Conservation (phyloP, 2,797 vertebrate genomes). For the Thaleichthys pacificus region DNA sequence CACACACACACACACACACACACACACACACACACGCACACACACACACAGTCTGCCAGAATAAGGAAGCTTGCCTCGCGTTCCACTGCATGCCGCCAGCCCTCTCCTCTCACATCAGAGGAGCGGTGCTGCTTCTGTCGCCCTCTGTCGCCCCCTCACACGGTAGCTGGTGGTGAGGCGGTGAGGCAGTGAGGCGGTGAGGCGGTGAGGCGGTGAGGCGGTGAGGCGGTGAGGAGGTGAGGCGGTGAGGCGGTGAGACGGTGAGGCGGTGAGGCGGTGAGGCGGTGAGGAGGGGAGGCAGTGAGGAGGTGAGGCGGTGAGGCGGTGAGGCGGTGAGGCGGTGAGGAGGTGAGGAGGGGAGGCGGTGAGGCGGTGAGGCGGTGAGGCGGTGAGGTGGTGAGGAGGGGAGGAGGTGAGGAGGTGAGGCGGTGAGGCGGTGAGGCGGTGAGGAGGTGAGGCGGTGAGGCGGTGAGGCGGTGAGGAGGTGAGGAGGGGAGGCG, state of each 20-base stretch:
- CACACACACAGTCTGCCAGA: constrained; percentile 5
- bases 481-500: constrained; percentile 22
- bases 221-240: constrained; percentile 19
- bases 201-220: constrained; percentile 4
- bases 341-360: too few relatives aligned
- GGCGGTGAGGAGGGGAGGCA: constrained; percentile 29
- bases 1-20: background rate
- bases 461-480: constrained; percentile 19
- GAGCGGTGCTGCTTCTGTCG: constrained; percentile 31
- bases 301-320: constrained; percentile 25
- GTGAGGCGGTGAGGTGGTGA: constrained; percentile 24
- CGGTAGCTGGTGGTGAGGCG: constrained; percentile 16
- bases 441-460: constrained; percentile 33
- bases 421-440: constrained; percentile 19
- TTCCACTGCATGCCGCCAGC: background rate
- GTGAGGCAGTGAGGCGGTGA: constrained; percentile 26
- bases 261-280: constrained; percentile 19
- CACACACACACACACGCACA: constrained; percentile 9
- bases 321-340: constrained; percentile 21
- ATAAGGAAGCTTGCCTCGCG: constrained; percentile 8
- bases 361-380: constrained; percentile 24
- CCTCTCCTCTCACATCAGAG: constrained; percentile 24
- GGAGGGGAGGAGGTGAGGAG: too few relatives aligned
- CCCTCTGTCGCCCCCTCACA: background rate
- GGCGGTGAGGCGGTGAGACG: constrained; percentile 30